Conservation (phyloP, 2,888 invertebrate species). For the Melinaea marsaeus region DNA sequence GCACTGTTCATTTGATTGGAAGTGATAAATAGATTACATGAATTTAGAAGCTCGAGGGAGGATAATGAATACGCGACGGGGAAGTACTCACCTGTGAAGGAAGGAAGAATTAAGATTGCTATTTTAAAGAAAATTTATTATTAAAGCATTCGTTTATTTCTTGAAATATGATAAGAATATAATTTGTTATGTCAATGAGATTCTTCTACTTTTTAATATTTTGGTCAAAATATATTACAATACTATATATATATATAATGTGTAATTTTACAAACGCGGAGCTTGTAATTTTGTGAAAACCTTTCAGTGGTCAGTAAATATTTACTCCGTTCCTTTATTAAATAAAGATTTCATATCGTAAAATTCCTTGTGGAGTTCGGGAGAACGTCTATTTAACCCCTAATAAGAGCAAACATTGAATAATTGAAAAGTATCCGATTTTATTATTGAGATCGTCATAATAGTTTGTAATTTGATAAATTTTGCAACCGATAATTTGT, state of each 20-base stretch:
- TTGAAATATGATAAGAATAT: no score
- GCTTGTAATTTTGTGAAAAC: not conserved
- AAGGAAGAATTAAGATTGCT: slow-evolving; percentile 16
- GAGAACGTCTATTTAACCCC: slow-evolving; percentile 16
- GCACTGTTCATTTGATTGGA: slow-evolving; percentile 35
- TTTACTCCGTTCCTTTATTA: slow-evolving; percentile 5
- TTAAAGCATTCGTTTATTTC: not conserved
- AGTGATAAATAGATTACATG: slow-evolving; percentile 70
- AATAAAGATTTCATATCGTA: slow-evolving; percentile 10
- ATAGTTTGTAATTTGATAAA: slow-evolving; percentile 26
- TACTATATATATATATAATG: no score
- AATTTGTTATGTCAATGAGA: no score
- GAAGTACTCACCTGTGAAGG: slow-evolving; percentile 49
- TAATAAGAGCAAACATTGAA: slow-evolving; percentile 16
- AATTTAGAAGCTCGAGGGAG: slow-evolving; percentile 42
- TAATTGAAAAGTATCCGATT: slow-evolving; percentile 26
- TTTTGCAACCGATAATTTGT: slow-evolving; percentile 21
- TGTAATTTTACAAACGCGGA: not conserved
- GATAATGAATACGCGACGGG: slow-evolving; percentile 65
- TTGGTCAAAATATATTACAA: no score
- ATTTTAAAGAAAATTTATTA: slow-evolving; percentile 8
- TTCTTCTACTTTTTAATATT: no score
- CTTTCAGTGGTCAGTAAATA: slow-evolving; percentile 1
- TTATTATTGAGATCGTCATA: slow-evolving; percentile 20
- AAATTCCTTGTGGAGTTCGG: slow-evolving; percentile 13